phyloP scores from a whole-genome alignment of 2,113 vertebrate genomes.

The Deroptyus accipitrinus region DNA sequence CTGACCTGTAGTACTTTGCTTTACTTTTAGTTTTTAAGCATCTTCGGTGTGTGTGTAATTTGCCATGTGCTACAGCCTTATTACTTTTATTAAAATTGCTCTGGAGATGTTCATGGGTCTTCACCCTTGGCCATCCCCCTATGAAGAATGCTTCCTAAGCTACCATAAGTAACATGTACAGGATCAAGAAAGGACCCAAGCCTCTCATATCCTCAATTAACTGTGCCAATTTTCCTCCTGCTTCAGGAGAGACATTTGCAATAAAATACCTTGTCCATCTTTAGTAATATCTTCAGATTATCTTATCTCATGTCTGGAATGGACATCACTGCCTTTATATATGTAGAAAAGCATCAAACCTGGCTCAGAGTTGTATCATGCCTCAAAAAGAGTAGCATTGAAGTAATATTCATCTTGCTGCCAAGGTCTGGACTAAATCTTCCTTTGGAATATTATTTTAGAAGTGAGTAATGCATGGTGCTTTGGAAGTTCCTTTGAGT shows the following conservation, averaged over 20 bases:
- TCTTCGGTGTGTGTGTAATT: neutral
- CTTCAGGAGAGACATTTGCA: neutral
- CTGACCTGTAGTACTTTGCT: neutral
- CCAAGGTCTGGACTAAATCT: neutral
- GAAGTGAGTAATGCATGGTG: neutral
- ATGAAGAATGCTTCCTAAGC: neutral
- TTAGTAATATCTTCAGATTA: neutral
- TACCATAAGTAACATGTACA: neutral
- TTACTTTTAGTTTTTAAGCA: neutral
- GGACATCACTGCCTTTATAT: neutral
- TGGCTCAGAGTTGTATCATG: neutral
- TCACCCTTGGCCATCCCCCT: neutral
- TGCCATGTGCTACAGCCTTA: neutral
- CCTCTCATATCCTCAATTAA: neutral
- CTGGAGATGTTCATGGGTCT: neutral
- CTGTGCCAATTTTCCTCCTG: neutral
- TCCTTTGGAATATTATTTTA: neutral
- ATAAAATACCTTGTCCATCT: neutral
- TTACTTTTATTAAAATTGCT: neutral
- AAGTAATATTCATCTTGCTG: neutral
- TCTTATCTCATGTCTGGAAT: neutral
- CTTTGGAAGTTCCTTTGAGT: neutral
- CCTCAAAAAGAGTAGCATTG: neutral
- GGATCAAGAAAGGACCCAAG: neutral
- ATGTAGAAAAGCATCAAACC: neutral